Evolutionary conservation across 2,888 invertebrate species (phyloP).

Genomic region (Andrena dorsata): DNA sequence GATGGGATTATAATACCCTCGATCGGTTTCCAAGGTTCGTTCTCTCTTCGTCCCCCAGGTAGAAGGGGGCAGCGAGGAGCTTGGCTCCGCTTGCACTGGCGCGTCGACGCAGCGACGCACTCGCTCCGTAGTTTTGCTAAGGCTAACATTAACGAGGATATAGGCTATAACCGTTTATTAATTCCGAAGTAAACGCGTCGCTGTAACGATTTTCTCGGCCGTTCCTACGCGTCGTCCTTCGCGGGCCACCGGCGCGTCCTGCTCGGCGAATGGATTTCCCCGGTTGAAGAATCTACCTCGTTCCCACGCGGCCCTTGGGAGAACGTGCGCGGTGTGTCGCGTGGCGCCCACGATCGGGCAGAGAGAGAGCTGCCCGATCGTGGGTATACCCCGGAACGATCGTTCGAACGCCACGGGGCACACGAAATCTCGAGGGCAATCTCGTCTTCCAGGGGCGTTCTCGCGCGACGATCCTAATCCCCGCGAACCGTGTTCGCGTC

Average conservation of each 20-base stretch:
- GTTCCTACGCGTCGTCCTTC: slow-evolving; percentile 23
- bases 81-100: slow-evolving; percentile 27
- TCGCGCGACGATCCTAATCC: slow-evolving; percentile 11
- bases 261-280: not conserved
- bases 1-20: not conserved
- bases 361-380: too few relatives aligned
- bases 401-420: too few relatives aligned
- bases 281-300: slow-evolving; percentile 55
- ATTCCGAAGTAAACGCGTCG: slow-evolving; percentile 70
- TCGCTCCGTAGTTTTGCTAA: slow-evolving; percentile 70
- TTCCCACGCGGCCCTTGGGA: slow-evolving; percentile 33
- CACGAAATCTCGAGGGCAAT: too few relatives aligned
- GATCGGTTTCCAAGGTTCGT: slow-evolving; percentile 2
- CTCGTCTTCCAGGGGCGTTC: not conserved
- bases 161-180: slow-evolving; percentile 76
- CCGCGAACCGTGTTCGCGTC: slow-evolving; percentile 31
- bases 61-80: not conserved
- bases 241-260: slow-evolving; percentile 17
- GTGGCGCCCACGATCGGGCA: not conserved
- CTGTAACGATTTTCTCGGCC: slow-evolving; percentile 77
- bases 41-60: too few relatives aligned
- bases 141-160: slow-evolving; percentile 60
- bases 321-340: slow-evolving; percentile 9
- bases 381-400: too few relatives aligned
- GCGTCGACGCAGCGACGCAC: slow-evolving; percentile 64